Conservation (phyloP, 2,888 invertebrate species). For the Microctonus aethiopoides region DNA sequence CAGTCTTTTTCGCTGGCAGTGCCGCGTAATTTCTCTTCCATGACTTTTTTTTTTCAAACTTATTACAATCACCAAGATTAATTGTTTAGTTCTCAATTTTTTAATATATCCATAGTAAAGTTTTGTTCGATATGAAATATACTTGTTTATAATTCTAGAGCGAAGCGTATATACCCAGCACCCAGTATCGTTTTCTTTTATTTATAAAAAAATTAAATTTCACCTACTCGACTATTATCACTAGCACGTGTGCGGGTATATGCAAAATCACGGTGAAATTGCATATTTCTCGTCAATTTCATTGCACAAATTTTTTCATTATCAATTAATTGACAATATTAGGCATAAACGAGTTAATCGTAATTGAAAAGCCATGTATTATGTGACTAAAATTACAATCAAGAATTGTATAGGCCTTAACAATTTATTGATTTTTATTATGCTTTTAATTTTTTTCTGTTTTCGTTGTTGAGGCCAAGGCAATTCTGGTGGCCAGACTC, state of each 20-base stretch:
- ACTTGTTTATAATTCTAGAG: conserved; percentile 31
- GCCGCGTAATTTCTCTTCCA: not conserved
- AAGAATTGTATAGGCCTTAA: not conserved
- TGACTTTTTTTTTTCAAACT: not conserved
- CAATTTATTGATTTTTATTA: conserved; percentile 1
- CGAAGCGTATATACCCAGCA: conserved; percentile 57
- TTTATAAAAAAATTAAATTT: conserved; percentile 28
- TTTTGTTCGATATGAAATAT: conserved; percentile 13
- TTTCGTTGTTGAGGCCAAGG: conserved; percentile 19
- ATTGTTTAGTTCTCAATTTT: not conserved
- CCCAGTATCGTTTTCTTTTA: conserved; percentile 45
- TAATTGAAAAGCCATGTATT: conserved; percentile 40
- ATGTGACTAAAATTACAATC: conserved; percentile 25
- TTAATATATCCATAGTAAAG: conserved; percentile 10
- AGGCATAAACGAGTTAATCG: not conserved
- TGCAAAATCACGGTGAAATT: conserved; percentile 28
- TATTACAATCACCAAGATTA: not conserved
- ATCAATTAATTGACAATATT: not conserved
- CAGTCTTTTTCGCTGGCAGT: not conserved
- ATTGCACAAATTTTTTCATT: conserved; percentile 14
- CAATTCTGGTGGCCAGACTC: conserved; percentile 52
- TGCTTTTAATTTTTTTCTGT: conserved; percentile 15
- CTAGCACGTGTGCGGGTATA: conserved; percentile 46
- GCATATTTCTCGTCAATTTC: conserved; percentile 21
- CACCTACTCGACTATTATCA: conserved; percentile 53